These are phyloP conservation scores for Bucorvus abyssinicus DNA, from an alignment of 2,797 vertebrate genomes.

Conservation along the genomic window DNA sequence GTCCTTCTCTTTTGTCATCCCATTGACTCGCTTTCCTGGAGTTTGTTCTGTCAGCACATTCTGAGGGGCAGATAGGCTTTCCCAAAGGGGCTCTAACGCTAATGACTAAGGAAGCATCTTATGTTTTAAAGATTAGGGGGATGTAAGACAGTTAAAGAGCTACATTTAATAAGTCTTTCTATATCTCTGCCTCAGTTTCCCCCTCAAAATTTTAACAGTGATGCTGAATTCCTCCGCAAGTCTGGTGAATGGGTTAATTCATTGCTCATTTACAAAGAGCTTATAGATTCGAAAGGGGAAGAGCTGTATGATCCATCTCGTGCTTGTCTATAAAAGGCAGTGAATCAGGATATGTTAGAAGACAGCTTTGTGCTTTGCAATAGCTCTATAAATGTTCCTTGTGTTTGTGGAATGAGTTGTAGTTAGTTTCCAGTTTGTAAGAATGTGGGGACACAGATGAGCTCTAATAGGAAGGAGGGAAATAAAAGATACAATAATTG, in stretches of 20 bases:
- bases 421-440: neutral
- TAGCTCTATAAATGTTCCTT: neutral
- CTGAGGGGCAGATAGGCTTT: neutral
- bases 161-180: neutral
- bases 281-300: conserved; percentile 29
- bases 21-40: neutral
- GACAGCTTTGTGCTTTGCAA: conserved; percentile 25
- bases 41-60: conserved; percentile 41
- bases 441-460: neutral
- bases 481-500: conserved; percentile 18
- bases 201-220: neutral
- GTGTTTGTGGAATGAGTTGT: neutral
- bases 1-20: conserved; percentile 21
- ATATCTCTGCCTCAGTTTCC: conserved; percentile 39
- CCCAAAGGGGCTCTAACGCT: conserved; percentile 19
- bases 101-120: conserved; percentile 29
- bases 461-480: neutral
- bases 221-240: neutral
- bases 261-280: conserved; percentile 49
- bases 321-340: conserved; percentile 16
- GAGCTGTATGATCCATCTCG: conserved; percentile 3
- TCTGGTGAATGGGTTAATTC: conserved; percentile 44
- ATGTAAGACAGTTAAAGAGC: neutral
- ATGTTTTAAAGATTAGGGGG: conserved; percentile 40
- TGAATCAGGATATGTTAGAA: conserved; percentile 13